These are phyloP conservation scores for Paracentrotus lividus DNA, from an alignment of 53 echinoderm and acorn worm genomes.

Conservation along the genomic window DNA sequence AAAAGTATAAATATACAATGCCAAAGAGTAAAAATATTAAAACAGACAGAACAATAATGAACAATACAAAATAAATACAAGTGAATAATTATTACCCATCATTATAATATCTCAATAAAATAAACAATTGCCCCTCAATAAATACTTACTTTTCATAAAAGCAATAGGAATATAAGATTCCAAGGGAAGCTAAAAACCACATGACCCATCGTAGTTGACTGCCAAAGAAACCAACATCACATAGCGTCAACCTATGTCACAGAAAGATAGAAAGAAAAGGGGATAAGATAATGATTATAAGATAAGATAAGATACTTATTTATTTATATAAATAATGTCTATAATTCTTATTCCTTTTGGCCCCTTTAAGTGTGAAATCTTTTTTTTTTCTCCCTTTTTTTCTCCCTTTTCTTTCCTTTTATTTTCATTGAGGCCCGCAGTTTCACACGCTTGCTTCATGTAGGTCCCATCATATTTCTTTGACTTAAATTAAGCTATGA, in stretches of 20 bases:
- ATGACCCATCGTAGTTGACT: conserved; percentile 84
- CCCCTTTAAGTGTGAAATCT: too few species aligned
- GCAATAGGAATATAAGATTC: conserved; percentile 89
- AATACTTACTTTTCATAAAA: conserved; percentile 96
- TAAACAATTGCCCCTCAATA: too few species aligned
- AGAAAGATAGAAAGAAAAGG: background rate
- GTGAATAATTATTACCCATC: background rate
- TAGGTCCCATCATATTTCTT: too few species aligned
- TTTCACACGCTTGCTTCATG: too few species aligned
- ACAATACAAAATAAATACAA: background rate
- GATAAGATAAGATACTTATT: too few species aligned
- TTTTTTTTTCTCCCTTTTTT: too few species aligned
- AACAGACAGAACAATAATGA: background rate
- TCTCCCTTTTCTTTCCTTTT: too few species aligned
- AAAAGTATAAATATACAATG: background rate
- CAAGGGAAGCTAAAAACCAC: conserved; percentile 88
- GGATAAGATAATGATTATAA: background rate
- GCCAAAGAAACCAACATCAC: conserved; percentile 87
- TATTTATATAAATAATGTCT: too few species aligned
- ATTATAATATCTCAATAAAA: too few species aligned
- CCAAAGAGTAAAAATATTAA: background rate
- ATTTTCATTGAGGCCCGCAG: too few species aligned
- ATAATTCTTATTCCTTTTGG: too few species aligned
- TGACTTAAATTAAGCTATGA: too few species aligned
- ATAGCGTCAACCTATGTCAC: conserved; percentile 80